phyloP scores from a whole-genome alignment of 2,113 vertebrate genomes.

The Tragelaphus buxtoni region DNA sequence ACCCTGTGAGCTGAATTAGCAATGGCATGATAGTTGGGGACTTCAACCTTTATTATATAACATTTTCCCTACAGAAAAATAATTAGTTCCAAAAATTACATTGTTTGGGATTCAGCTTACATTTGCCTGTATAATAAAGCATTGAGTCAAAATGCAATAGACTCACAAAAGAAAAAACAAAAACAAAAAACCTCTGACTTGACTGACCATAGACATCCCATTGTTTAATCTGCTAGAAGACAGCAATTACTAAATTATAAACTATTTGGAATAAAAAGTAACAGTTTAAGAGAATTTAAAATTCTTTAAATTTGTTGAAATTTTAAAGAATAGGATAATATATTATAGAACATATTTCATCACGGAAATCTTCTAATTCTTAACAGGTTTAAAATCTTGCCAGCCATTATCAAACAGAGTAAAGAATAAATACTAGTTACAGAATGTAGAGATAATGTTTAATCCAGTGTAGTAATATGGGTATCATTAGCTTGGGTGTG shows the following conservation, averaged over 20 bases:
- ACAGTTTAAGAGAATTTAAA: neutral
- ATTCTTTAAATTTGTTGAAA: neutral
- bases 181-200: neutral
- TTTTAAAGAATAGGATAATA: conserved; percentile 3
- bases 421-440: conserved; percentile 13
- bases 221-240: neutral
- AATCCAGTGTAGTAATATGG: neutral
- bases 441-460: conserved; percentile 13
- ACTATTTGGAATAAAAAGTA: neutral
- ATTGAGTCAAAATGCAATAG: conserved; percentile 22
- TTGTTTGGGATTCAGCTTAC: conserved; percentile 1
- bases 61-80: conserved; percentile 11
- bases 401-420: neutral
- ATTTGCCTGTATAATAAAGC: conserved; percentile 11
- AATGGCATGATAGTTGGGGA: neutral
- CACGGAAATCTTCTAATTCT: neutral
- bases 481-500: neutral
- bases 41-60: neutral
- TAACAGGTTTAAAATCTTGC: conserved; percentile 14
- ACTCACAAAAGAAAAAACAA: neutral
- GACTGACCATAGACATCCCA: neutral
- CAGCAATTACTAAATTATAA: neutral
- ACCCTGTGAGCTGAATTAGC: neutral
- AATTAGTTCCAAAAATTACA: neutral
- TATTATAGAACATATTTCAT: conserved; percentile 4